Base-by-base conservation (phyloP, 2,888 invertebrate genomes). In the Heliconius ismenius region DNA sequence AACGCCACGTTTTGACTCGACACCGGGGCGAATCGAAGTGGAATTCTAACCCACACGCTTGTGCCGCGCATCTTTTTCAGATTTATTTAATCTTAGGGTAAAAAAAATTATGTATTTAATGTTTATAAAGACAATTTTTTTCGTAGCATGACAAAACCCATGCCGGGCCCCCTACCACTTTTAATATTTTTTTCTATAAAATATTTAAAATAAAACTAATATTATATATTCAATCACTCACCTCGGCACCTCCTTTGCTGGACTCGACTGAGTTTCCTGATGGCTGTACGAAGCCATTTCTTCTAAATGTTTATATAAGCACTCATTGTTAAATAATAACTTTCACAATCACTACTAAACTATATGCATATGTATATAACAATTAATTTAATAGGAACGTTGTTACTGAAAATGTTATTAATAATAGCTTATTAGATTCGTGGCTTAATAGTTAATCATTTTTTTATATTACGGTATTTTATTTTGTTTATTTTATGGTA, bases 181-280 rank as follows among this genome's bases (percentile, higher is more conserved):
- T 49, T 18, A 49, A 18, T 7, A 49, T 49, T 49, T 18, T 6
- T 49, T 0, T 49, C 6, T 49, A 49, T 18, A 18, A 18, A 18
- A 1, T 49, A 7, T 49, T 49, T 49, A 21, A 49, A 21, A 21
- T 49, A 49, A 49, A 49, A 49, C 2, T 4, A 49, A 49, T 49
- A 49, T 49, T 18, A 21, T 49, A 21, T 21, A 49, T 49, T 49
- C 2, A 49, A 49, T 15, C 74, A 76, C 88, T 89, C 86, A 92
- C 92, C 92, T 89, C 32, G 92, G 91, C 28, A 89, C 76, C 78
- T 91, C 91, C 83, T 90, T 91, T 6, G 91, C 91, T 32, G 91
- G 91, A 81, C 91, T 91, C 65, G 91, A 91, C 83, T 91, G 91
- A 36, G 91, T 91, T 81, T 91, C 91, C 77, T 91, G 91, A 74